These are phyloP conservation scores for Sylvietta virens DNA, from an alignment of 2,113 vertebrate species.

Conservation along the genomic window DNA sequence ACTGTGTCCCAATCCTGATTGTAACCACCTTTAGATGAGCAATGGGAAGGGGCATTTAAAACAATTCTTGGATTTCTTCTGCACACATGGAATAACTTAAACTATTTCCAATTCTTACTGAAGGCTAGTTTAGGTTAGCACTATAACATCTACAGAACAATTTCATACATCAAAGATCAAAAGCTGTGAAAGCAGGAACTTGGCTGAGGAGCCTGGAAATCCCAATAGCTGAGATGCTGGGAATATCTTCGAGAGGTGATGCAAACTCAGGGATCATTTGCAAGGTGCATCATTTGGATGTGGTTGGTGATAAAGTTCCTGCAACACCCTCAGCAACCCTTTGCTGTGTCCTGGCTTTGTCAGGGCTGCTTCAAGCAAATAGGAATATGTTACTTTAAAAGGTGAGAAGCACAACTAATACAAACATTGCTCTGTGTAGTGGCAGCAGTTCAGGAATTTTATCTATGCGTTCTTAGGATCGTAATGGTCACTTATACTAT, in stretches of 20 bases:
- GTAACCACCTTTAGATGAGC: neutral
- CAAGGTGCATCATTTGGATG: neutral
- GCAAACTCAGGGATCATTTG: neutral
- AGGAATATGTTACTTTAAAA: neutral
- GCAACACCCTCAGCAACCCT: neutral
- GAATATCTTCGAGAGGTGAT: neutral
- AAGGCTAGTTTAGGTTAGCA: neutral
- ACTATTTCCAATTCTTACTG: neutral
- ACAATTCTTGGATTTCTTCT: neutral
- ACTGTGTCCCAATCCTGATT: neutral
- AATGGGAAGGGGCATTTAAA: neutral
- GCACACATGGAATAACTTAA: neutral
- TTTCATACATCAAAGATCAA: neutral
- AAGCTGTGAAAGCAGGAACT: neutral
- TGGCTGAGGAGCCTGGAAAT: neutral
- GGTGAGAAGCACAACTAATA: neutral
- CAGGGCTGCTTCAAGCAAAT: neutral
- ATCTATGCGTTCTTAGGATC: neutral
- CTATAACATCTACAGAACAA: neutral
- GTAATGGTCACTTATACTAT: rapidly evolving
- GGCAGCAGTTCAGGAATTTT: neutral
- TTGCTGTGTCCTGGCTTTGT: neutral
- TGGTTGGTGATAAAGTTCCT: neutral
- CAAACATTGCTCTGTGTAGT: neutral
- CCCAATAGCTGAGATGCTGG: neutral